A percentile compares a stretch with the other conserved stretches of the same genome.
phyloP scores from a whole-genome alignment of 2,888 invertebrate genomes.

The Acronicta alni region DNA sequence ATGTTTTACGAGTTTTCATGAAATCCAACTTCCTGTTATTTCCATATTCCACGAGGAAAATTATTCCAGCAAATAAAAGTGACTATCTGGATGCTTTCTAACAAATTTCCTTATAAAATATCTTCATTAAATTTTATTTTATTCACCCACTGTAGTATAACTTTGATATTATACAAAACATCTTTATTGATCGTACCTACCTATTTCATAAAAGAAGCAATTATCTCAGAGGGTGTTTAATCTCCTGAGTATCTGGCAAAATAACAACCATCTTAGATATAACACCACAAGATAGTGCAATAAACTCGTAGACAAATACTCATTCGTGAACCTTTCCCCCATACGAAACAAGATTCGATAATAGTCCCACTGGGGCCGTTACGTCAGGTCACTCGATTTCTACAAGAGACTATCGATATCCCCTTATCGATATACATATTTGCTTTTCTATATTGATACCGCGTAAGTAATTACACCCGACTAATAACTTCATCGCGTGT shows the following conservation, averaged over 20 bases:
- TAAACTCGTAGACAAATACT: slow-evolving; percentile 66
- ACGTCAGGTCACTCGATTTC: slow-evolving; percentile 76
- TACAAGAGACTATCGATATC: slow-evolving; percentile 63
- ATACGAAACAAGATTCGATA: slow-evolving; percentile 72
- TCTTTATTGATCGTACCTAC: background rate
- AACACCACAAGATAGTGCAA: slow-evolving; percentile 53
- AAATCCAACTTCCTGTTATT: background rate
- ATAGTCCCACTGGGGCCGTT: slow-evolving; percentile 76
- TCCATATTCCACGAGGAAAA: background rate
- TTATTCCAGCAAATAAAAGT: background rate
- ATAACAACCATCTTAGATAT: slow-evolving; percentile 22
- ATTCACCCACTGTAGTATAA: background rate
- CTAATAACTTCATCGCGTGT: slow-evolving; percentile 71
- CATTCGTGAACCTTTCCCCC: slow-evolving; percentile 65
- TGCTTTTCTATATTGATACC: slow-evolving; percentile 64
- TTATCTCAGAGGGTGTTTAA: background rate
- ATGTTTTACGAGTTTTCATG: background rate
- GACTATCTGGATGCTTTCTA: background rate
- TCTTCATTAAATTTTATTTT: background rate
- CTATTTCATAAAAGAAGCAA: background rate
- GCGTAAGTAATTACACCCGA: slow-evolving; percentile 75
- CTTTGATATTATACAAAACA: background rate
- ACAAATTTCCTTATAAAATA: background rate
- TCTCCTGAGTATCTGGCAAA: slow-evolving; percentile 1
- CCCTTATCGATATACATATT: slow-evolving; percentile 69